Conservation (phyloP, 2,113 vertebrate genomes). For the Nerophis ophidion region DNA sequence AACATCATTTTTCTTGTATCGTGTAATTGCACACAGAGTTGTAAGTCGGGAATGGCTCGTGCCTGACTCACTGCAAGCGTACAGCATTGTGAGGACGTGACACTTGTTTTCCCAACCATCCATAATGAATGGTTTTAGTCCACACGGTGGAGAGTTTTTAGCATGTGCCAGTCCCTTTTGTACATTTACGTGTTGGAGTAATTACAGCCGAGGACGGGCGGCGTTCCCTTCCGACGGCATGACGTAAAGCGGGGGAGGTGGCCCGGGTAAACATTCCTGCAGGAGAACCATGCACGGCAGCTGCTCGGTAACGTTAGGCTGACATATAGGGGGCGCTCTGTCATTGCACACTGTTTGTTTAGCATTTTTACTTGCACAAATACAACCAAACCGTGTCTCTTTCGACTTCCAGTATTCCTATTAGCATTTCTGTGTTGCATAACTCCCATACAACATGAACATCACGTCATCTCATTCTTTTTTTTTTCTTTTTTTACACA, state of each 20-base stretch:
- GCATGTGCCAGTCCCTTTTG: constrained; percentile 24
- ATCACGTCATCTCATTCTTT: no score
- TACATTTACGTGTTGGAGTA: constrained; percentile 27
- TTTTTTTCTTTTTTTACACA: no score
- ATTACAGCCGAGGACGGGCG: constrained; percentile 41
- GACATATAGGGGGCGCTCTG: constrained; percentile 24
- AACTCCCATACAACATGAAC: no score
- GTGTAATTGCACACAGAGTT: constrained; percentile 35
- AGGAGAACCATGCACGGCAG: constrained; percentile 28
- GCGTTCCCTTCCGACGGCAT: constrained; percentile 25
- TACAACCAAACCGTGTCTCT: neutral
- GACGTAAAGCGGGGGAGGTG: constrained; percentile 42
- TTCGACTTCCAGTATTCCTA: neutral
- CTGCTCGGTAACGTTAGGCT: constrained; percentile 32
- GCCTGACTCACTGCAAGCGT: constrained; percentile 28
- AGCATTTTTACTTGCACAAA: neutral
- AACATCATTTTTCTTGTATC: constrained; percentile 2
- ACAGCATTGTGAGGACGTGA: constrained; percentile 34
- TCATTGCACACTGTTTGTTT: constrained; percentile 19
- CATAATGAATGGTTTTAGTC: constrained; percentile 54
- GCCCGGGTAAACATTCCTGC: constrained; percentile 50
- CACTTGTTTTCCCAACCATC: constrained; percentile 53
- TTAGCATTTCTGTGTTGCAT: neutral
- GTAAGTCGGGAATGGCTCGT: constrained; percentile 26
- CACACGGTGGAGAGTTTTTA: constrained; percentile 46